Conservation (phyloP, 1,140 invertebrate species). For the Heliconius hermathena region DNA sequence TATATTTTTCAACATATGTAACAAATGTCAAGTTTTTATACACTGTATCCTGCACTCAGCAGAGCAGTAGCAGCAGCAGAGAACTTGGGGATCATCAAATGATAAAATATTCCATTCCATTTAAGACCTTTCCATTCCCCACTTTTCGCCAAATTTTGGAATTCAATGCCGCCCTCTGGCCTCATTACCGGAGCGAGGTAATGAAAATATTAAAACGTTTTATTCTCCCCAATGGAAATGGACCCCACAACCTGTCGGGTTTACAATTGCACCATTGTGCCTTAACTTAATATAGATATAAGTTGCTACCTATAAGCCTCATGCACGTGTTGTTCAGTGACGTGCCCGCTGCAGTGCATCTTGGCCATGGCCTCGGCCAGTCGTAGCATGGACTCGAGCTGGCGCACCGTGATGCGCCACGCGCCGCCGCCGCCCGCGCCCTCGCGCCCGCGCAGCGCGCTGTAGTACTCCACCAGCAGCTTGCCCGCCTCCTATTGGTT, state of each 20-base stretch:
- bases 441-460: conserved; percentile 92
- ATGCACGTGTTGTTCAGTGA: conserved; percentile 93
- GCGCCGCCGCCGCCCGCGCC: conserved; percentile 87
- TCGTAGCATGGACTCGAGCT: conserved; percentile 98
- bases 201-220: not conserved
- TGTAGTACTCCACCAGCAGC: conserved; percentile 95
- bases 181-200: too few species aligned
- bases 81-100: too few species aligned
- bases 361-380: conserved; percentile 98
- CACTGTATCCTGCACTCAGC: too few species aligned
- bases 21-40: too few species aligned
- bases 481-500: conserved; percentile 87
- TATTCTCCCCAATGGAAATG: not conserved
- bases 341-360: conserved; percentile 96
- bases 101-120: too few species aligned
- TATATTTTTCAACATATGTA: too few species aligned
- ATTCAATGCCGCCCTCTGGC: too few species aligned
- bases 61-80: too few species aligned
- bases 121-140: too few species aligned
- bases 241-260: not conserved
- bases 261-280: too few species aligned
- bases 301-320: conserved; percentile 88
- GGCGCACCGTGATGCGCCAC: conserved; percentile 99
- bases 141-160: too few species aligned
- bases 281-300: not conserved